Percentiles rank a stretch among this genome's conserved stretches.
Conservation (phyloP, 2,888 invertebrate genomes). For the Rhaphigaster nebulosa region DNA sequence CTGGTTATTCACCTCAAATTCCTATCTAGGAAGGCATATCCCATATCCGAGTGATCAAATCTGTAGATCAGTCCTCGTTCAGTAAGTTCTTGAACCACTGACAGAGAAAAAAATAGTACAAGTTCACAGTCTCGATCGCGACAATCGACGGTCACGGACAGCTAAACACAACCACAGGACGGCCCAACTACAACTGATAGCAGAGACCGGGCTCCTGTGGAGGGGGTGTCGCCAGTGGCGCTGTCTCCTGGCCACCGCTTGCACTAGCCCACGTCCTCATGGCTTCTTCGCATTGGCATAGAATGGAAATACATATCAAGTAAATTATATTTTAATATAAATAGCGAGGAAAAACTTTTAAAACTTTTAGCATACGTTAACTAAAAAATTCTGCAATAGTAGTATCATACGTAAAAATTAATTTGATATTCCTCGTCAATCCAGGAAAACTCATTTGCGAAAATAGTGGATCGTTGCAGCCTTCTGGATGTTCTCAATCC, state of each 20-base stretch:
- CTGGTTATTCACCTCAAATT: background rate
- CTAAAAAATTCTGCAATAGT: no score
- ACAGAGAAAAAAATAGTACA: background rate
- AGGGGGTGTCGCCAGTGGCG: slow-evolving; percentile 16
- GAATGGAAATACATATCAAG: no score
- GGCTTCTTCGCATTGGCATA: background rate
- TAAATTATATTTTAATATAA: no score
- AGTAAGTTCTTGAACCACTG: slow-evolving; percentile 21
- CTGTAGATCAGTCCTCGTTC: background rate
- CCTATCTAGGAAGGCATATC: slow-evolving; percentile 15
- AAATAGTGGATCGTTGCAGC: no score
- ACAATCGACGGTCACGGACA: background rate
- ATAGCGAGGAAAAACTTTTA: no score
- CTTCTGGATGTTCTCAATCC: no score
- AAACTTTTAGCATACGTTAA: no score
- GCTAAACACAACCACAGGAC: background rate
- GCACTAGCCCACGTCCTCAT: background rate
- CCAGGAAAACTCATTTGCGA: no score
- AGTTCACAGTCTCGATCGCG: slow-evolving; percentile 17
- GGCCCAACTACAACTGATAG: slow-evolving; percentile 34
- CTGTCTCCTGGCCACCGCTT: background rate
- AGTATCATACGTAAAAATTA: no score
- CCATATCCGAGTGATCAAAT: slow-evolving; percentile 36
- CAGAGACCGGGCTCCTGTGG: background rate
- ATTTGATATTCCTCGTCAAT: no score